Conservation (phyloP, 2,797 vertebrate genomes). For the Phrynocephalus guinanensis region DNA sequence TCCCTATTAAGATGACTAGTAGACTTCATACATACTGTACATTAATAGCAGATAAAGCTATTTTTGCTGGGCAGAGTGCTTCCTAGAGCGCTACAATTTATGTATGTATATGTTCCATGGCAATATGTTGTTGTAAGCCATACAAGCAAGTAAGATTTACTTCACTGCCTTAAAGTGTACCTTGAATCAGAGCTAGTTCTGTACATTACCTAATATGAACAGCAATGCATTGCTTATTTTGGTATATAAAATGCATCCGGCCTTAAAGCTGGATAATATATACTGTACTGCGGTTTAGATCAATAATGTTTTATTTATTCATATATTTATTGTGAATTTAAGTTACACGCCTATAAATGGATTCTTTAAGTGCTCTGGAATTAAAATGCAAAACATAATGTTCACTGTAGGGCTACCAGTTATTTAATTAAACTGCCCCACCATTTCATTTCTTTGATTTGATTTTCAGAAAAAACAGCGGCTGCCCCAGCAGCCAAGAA, state of each 20-base stretch:
- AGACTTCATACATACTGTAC: background rate
- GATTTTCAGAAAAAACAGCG: slow-evolving; percentile 85
- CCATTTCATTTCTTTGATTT: slow-evolving; percentile 46
- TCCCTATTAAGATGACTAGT: background rate
- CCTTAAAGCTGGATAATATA: background rate
- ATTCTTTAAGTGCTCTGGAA: background rate
- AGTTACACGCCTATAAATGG: background rate
- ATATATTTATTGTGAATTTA: background rate
- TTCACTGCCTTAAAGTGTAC: background rate
- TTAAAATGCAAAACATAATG: background rate
- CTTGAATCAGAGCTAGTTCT: background rate
- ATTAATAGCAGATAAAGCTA: too few species aligned
- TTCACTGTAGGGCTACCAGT: background rate
- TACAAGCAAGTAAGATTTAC: background rate
- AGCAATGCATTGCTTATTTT: background rate
- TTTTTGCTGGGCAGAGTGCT: background rate
- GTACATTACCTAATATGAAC: background rate
- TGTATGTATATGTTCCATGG: background rate
- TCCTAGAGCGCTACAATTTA: background rate
- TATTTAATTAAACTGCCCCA: slow-evolving; percentile 3
- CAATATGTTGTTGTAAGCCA: background rate
- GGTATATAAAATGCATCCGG: background rate
- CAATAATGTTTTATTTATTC: background rate
- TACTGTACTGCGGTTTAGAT: background rate
- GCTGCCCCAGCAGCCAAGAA: slow-evolving; percentile 79